Evolutionary conservation across 2,113 vertebrate species (phyloP).

Genomic region (Sinocyclocheilus rhinocerous): DNA sequence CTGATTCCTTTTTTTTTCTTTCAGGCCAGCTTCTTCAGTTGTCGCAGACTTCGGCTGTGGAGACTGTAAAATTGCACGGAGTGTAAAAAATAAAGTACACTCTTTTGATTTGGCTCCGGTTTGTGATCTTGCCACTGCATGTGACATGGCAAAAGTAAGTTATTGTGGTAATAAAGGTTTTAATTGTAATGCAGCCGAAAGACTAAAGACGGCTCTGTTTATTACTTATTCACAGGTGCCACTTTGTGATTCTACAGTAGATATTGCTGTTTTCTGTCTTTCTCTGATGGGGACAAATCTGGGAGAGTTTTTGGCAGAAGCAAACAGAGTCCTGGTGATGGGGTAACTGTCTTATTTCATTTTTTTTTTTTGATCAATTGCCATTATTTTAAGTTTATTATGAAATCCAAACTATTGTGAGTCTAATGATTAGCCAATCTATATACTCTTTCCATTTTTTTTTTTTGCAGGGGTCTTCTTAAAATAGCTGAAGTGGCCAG

Average conservation of each 20-base stretch:
- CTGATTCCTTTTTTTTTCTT: not conserved
- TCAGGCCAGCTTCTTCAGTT: conserved; percentile 82
- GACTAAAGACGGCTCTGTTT: not conserved
- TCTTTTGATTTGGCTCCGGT: conserved; percentile 88
- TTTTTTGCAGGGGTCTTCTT: conserved; percentile 80
- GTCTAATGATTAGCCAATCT: not conserved
- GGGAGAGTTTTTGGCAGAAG: conserved; percentile 86
- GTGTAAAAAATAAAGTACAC: conserved; percentile 86
- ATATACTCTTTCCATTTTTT: conserved; percentile 1
- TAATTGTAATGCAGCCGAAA: not conserved
- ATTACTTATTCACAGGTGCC: conserved; percentile 80
- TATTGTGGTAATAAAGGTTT: not conserved
- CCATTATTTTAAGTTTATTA: not conserved
- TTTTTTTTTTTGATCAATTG: not conserved
- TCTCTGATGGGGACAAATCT: conserved; percentile 96
- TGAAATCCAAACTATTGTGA: not conserved
- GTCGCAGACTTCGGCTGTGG: conserved; percentile 96
- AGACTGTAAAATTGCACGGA: conserved; percentile 86
- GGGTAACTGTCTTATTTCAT: conserved; percentile 72
- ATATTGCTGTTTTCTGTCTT: conserved; percentile 91
- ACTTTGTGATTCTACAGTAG: conserved; percentile 77
- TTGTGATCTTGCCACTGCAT: conserved; percentile 84
- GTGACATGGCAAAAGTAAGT: conserved; percentile 91
- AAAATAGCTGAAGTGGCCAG: conserved; percentile 93
- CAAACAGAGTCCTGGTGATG: conserved; percentile 85